Percentiles rank a stretch among this genome's conserved stretches.
These are phyloP conservation scores for Archegozetes longisetosus DNA, from an alignment of 1,140 invertebrate species.

Conservation along the genomic window DNA sequence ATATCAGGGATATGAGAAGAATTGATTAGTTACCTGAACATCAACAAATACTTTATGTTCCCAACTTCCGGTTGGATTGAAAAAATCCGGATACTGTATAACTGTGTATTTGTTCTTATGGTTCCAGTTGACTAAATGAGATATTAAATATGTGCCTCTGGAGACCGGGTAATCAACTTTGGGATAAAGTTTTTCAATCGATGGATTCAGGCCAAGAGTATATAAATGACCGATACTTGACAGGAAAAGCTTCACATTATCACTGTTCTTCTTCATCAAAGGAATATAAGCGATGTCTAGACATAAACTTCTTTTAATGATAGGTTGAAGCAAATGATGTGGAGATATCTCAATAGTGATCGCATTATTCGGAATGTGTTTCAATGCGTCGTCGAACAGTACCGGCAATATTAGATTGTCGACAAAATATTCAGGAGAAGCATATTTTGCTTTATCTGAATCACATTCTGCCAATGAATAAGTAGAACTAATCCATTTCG, in stretches of 20 bases:
- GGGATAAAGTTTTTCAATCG: slow-evolving; percentile 27
- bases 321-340: slow-evolving; percentile 51
- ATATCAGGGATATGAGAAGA: too few species aligned
- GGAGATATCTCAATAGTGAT: slow-evolving; percentile 66
- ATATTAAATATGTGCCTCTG: slow-evolving; percentile 32
- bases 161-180: slow-evolving; percentile 32
- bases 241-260: slow-evolving; percentile 1
- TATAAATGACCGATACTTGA: slow-evolving; percentile 42
- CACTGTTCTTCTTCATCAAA: slow-evolving; percentile 32
- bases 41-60: not conserved
- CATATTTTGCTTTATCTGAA: too few species aligned
- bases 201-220: slow-evolving; percentile 55
- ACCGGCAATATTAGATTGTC: slow-evolving; percentile 47
- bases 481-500: slow-evolving; percentile 76
- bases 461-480: slow-evolving; percentile 62
- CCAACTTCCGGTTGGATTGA: slow-evolving; percentile 3
- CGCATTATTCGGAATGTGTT: slow-evolving; percentile 54
- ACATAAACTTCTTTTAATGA: slow-evolving; percentile 38
- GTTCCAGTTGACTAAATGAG: slow-evolving; percentile 36
- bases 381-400: slow-evolving; percentile 63
- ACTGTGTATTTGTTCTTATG: slow-evolving; percentile 25
- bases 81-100: slow-evolving; percentile 10
- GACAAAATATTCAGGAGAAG: slow-evolving; percentile 38
- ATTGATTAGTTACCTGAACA: too few species aligned
- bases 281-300: slow-evolving; percentile 31